These are phyloP conservation scores for Hypotaenidia philippensis DNA, from an alignment of 2,797 vertebrate genomes.

Conservation along the genomic window DNA sequence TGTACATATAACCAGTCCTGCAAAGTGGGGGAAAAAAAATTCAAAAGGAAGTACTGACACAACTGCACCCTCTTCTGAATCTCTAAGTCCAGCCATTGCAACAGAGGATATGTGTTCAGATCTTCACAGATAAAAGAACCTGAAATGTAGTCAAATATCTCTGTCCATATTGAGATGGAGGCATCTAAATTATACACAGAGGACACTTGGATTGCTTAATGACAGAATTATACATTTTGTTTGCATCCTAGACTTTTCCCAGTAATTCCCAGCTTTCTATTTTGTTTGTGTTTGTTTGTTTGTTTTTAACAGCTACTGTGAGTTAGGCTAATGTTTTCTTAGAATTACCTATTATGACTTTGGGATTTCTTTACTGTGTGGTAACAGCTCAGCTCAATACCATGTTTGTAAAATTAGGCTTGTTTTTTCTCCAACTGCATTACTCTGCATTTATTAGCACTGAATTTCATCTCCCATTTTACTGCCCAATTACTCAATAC, in stretches of 20 bases:
- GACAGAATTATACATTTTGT: not conserved
- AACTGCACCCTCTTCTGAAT: not conserved
- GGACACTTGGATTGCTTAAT: not conserved
- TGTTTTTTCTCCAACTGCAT: slow-evolving; percentile 46
- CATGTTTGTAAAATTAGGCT: slow-evolving; percentile 30
- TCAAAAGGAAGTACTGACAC: not conserved
- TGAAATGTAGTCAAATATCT: not conserved
- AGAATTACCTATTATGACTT: slow-evolving; percentile 32
- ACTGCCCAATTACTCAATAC: slow-evolving; percentile 56
- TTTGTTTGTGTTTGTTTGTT: not conserved
- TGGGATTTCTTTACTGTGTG: slow-evolving; percentile 20
- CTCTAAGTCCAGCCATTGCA: not conserved
- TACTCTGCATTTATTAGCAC: slow-evolving; percentile 60
- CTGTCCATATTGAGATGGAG: not conserved
- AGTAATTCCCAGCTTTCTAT: not conserved
- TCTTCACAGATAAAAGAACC: not conserved
- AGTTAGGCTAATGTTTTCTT: slow-evolving; percentile 8
- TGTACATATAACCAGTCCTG: not conserved
- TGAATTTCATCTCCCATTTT: slow-evolving; percentile 63
- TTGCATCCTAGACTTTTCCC: not conserved
- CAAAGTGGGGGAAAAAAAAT: not conserved
- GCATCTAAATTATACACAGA: not conserved
- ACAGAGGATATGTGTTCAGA: not conserved
- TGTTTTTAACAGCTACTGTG: slow-evolving; percentile 12
- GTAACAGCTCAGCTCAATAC: slow-evolving; percentile 19